A percentile compares a stretch with the other conserved stretches of the same genome.
Conservation (phyloP, 2,113 vertebrate genomes). For the Tupaia chinensis region DNA sequence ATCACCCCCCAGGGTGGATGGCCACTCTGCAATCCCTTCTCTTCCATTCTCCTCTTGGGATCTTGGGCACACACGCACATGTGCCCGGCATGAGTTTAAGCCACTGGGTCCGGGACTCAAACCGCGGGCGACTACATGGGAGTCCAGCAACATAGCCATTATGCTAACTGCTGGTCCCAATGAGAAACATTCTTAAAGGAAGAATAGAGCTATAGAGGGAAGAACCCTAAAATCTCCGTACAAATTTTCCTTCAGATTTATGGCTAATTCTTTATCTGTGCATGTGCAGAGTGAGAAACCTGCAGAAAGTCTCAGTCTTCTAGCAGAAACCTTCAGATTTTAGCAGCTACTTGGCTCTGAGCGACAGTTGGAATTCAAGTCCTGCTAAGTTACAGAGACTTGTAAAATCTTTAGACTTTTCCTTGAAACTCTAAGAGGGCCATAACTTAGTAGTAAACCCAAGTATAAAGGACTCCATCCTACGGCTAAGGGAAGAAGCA, state of each 20-base stretch:
- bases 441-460: background rate
- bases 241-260: background rate
- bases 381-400: background rate
- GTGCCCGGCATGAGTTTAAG: too few relatives aligned
- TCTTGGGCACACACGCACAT: too few relatives aligned
- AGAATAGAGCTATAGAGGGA: background rate
- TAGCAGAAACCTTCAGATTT: too few relatives aligned
- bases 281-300: background rate
- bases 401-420: background rate
- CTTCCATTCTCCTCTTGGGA: too few relatives aligned
- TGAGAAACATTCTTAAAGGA: background rate
- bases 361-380: background rate
- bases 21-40: too few relatives aligned
- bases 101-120: too few relatives aligned
- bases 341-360: background rate
- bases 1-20: too few relatives aligned
- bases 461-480: background rate
- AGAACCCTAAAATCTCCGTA: background rate
- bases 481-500: background rate
- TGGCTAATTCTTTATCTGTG: background rate
- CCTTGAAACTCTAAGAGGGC: background rate
- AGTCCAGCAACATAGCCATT: too few relatives aligned
- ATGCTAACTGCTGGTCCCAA: background rate
- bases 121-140: too few relatives aligned
- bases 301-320: background rate